Base-by-base conservation (phyloP, 2,113 vertebrate genomes). In the Salvator merianae region DNA sequence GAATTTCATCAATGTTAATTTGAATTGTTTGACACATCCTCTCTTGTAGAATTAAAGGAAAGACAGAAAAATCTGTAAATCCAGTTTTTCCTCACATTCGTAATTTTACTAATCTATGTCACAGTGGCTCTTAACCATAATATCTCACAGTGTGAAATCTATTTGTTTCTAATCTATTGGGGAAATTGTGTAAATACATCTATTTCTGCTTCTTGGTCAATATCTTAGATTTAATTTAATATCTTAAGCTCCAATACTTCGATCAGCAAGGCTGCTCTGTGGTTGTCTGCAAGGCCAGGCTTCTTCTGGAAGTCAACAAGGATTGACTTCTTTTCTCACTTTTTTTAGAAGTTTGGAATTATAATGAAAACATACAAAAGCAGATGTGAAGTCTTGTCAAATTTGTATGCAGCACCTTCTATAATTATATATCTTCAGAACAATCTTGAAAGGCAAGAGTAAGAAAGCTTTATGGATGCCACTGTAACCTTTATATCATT, bases 401-500 rank as follows among this genome's bases (percentile, higher is more conserved):
- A 30, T 43, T 28, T 65, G n/a, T 34, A 43, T 18, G 36, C 50
- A 68, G 38, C 40, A 68, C 13, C 82, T 32, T 77, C 32, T n/a
- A 66, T 53, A 53, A 83, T 77, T 83, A 83, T 53, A 75, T 75
- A 65, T 28, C 59, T 65, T 83, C 72, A 36, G 47, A 75, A 77
- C 62, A 77, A n/a, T 24, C n/a, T 68, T 75, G 47, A 30, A n/a
- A 36, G 50, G 63, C 62, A 77, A 50, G 24, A 14, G 43, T 74
- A 83, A 28, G 14, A 53, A 28, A 53, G 63, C 50, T 81, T 81
- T 53, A 36, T 81, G 50, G 47, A 55, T 81, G 47, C 71, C 50
- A 59, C 32, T 36, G 34, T 30, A 82, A 82, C 80, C 68, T 82
- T 82, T 71, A 72, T 82, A 72, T 72, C 65, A 47, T 71, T 82